These are phyloP conservation scores for Ceratosolen solmsi DNA, from an alignment of 1,140 invertebrate genomes.

Conservation along the genomic window DNA sequence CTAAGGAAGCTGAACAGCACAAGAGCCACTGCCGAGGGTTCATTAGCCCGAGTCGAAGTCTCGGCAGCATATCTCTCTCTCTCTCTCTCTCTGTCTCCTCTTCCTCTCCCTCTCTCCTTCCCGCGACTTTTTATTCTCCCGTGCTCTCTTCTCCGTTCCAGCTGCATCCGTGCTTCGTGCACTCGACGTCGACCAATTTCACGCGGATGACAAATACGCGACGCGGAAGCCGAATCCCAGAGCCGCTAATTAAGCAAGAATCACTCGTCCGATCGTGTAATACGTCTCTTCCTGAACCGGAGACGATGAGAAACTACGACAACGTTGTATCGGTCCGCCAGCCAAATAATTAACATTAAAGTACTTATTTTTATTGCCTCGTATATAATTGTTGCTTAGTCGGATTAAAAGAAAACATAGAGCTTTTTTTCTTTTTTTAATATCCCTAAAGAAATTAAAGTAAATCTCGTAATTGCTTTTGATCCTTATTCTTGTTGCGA, in stretches of 20 bases:
- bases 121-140: neutral
- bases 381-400: neutral
- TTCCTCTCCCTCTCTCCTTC: neutral
- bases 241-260: neutral
- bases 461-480: neutral
- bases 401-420: neutral
- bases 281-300: neutral
- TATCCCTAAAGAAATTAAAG: neutral
- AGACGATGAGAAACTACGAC: neutral
- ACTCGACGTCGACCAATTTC: neutral
- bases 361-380: neutral
- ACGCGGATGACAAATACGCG: neutral
- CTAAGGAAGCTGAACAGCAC: slow-evolving; percentile 10
- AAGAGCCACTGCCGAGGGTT: neutral
- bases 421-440: too few species aligned
- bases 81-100: neutral
- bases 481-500: neutral
- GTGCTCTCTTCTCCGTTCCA: neutral
- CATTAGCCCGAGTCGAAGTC: neutral
- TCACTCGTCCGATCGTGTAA: neutral
- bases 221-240: neutral
- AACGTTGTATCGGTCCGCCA: too few species aligned
- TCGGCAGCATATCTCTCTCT: neutral
- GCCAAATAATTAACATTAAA: too few species aligned
- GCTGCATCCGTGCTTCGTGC: neutral